A percentile compares a stretch with the other conserved stretches of the same genome.
Conservation (phyloP, 2,888 invertebrate genomes). For the Drosophila monieri region DNA sequence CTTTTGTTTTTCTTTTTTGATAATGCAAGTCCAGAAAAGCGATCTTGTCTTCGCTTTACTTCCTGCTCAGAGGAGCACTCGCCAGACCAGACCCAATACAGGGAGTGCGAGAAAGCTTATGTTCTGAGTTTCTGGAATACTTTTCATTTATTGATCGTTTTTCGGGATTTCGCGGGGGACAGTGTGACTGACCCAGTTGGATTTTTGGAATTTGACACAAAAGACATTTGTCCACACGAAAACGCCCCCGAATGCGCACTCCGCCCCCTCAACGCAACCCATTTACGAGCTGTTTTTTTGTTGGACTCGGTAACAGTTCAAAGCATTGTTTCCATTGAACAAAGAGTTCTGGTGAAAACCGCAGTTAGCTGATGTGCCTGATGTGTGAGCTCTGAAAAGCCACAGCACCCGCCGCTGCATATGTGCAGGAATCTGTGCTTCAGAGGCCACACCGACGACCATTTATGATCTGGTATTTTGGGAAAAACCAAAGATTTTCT, state of each 20-base stretch:
- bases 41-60: slow-evolving; percentile 63
- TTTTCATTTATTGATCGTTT: slow-evolving; percentile 10
- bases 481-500: background rate
- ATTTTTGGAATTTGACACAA: slow-evolving; percentile 32
- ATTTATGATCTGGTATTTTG: background rate
- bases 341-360: slow-evolving; percentile 51
- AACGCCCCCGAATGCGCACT: slow-evolving; percentile 32
- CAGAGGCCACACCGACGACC: slow-evolving; percentile 8
- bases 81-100: background rate
- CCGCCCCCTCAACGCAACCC: slow-evolving; percentile 20
- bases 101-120: slow-evolving; percentile 30
- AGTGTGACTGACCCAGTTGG: slow-evolving; percentile 56
- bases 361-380: slow-evolving; percentile 25
- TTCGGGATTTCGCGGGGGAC: slow-evolving; percentile 1
- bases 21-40: slow-evolving; percentile 50
- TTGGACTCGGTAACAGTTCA: slow-evolving; percentile 47
- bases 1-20: slow-evolving; percentile 59
- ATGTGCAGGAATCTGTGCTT: slow-evolving; percentile 29
- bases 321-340: slow-evolving; percentile 56
- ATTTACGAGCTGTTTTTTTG: slow-evolving; percentile 44
- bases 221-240: slow-evolving; percentile 56
- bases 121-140: slow-evolving; percentile 25
- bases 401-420: slow-evolving; percentile 6
- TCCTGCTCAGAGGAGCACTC: slow-evolving; percentile 57
- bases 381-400: slow-evolving; percentile 1